Base-by-base conservation (phyloP, 2,888 invertebrate genomes). In the Galeruca laticollis region DNA sequence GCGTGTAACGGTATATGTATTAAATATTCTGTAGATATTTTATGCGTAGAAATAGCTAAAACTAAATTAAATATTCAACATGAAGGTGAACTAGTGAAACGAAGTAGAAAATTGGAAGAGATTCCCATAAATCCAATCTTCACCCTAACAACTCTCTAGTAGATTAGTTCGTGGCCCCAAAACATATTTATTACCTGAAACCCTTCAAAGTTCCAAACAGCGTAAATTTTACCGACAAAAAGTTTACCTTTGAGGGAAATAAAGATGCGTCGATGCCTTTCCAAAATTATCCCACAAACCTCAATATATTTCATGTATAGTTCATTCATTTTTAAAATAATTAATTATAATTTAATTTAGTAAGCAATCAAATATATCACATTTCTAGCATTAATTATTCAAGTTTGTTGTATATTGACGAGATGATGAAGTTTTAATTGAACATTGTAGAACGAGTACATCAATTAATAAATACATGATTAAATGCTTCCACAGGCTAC, bases 181-280 rank as follows among this genome's bases (percentile, higher is more conserved):
- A 54, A 54, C 18, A 35, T 11, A 56, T 47, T 57, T 65, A 57
- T 65, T 65, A 57, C 47, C 13, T 20, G 9, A 51, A 51, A 63
- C 63, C 63, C 26, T 56, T 63, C 37, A 54, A 63, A 63, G 52
- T 62, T 62, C 31, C n/a, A 21, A 18, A 51, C 15, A 65, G 64
- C 18, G 49, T 51, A 66, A 66, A 59, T 66, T 59, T 66, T 66
- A 66, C 59, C 51, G 35, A 51, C 66, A 26, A 51, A 59, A 66
- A 66, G 59, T 66, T 59, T 60, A 37, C 60, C 11, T 66, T 21
- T 20, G 11, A 11, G 15, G 9, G 15, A n/a, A 54, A 15, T n/a
- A 31, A 6, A n/a, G 31, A 13, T 13, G 54, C 8, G 21, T 51
- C 10, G 40, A 40, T 5, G n/a, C n/a, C n/a, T n/a, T n/a, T n/a